Conservation (phyloP, 1,140 invertebrate genomes). For the Liolophura sinensis region DNA sequence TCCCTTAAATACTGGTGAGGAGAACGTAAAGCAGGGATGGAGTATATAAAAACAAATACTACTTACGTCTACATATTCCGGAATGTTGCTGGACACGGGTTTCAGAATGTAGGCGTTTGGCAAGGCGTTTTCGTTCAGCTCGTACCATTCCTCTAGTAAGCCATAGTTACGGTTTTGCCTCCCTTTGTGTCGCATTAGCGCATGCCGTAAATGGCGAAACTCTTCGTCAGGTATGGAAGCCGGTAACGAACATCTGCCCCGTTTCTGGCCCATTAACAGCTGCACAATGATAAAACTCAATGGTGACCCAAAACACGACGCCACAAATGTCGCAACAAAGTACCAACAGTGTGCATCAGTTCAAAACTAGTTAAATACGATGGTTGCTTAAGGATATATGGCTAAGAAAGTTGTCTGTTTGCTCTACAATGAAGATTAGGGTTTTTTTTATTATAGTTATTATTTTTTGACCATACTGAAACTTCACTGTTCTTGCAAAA, state of each 20-base stretch:
- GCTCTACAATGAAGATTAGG: too few species aligned
- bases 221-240: conserved; percentile 32
- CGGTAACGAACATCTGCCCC: conserved; percentile 37
- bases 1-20: background rate
- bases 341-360: too few species aligned
- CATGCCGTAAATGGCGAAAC: conserved; percentile 37
- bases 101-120: conserved; percentile 77
- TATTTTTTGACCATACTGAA: too few species aligned
- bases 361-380: too few species aligned
- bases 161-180: conserved; percentile 37
- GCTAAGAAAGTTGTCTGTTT: too few species aligned
- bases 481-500: background rate
- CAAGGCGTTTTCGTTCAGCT: conserved; percentile 67
- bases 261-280: conserved; percentile 60
- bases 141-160: conserved; percentile 70
- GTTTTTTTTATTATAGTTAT: too few species aligned
- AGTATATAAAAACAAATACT: too few species aligned
- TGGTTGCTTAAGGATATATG: too few species aligned
- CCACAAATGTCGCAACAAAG: too few species aligned
- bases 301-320: background rate
- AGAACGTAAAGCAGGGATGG: background rate
- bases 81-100: conserved; percentile 44
- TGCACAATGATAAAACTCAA: conserved; percentile 12
- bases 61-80: background rate
- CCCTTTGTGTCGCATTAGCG: conserved; percentile 35